phyloP scores from a whole-genome alignment of 2,797 vertebrate species.

The Kryptopterus vitreolus region DNA sequence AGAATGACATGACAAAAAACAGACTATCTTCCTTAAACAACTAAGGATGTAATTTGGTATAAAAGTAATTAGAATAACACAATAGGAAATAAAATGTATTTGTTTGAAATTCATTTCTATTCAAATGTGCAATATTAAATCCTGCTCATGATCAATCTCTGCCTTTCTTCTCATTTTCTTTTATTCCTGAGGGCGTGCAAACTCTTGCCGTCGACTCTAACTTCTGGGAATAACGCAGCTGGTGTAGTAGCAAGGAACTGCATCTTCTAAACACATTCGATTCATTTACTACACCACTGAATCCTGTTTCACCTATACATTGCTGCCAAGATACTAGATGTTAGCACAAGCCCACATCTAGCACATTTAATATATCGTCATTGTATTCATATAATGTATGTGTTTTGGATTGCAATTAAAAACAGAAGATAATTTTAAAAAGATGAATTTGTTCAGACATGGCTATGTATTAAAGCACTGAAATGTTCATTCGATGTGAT shows the following conservation, averaged over 20 bases:
- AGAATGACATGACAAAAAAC: background rate
- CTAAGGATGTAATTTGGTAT: background rate
- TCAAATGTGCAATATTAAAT: background rate
- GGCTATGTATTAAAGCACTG: too few species aligned
- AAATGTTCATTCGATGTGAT: background rate
- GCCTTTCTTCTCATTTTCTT: background rate
- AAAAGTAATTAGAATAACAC: background rate
- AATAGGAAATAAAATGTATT: background rate
- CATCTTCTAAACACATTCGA: constrained; percentile 60
- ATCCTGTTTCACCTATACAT: constrained; percentile 68
- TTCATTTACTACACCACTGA: constrained; percentile 41
- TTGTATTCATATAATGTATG: background rate
- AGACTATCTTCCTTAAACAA: background rate
- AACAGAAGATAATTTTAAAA: too few species aligned
- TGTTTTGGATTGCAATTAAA: background rate
- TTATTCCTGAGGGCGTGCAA: background rate
- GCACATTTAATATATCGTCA: too few species aligned
- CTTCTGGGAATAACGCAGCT: background rate
- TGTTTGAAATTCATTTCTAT: background rate
- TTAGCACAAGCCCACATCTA: constrained; percentile 4
- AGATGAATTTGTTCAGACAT: background rate
- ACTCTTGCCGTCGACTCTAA: background rate
- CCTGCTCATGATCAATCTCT: too few species aligned
- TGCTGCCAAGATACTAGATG: constrained; percentile 39
- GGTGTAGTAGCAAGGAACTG: constrained; percentile 59